These are phyloP conservation scores for Bactericera cockerelli DNA, from an alignment of 1,140 invertebrate genomes.

Conservation along the genomic window DNA sequence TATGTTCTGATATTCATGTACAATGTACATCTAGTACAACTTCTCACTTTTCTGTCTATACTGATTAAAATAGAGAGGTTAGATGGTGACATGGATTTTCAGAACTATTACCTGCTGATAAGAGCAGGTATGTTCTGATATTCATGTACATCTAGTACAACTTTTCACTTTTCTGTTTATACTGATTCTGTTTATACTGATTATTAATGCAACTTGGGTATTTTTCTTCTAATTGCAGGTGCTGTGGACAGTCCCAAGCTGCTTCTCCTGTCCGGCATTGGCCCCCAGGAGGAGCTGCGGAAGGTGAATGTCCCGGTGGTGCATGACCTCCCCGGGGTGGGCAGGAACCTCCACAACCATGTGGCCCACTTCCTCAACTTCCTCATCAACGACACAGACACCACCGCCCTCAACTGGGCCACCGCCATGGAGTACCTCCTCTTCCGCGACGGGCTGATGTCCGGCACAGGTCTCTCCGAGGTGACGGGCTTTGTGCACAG, in stretches of 20 bases:
- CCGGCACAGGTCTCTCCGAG: conserved; percentile 65
- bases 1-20: too few relatives aligned
- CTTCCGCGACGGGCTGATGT: conserved; percentile 70
- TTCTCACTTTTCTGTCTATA: too few relatives aligned
- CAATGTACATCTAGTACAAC: too few relatives aligned
- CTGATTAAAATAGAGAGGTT: too few relatives aligned
- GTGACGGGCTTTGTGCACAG: conserved; percentile 68
- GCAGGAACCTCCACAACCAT: conserved; percentile 76
- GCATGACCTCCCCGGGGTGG: conserved; percentile 65
- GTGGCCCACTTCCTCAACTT: conserved; percentile 62
- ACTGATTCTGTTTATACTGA: too few relatives aligned
- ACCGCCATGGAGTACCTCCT: conserved; percentile 73
- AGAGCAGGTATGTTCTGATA: too few relatives aligned
- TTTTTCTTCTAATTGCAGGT: too few relatives aligned
- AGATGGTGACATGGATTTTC: too few relatives aligned
- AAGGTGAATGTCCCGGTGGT: conserved; percentile 44
- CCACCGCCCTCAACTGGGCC: conserved; percentile 65
- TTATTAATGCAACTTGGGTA: too few relatives aligned
- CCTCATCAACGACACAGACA: conserved; percentile 65
- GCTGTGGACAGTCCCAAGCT: conserved; percentile 68
- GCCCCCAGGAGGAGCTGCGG: conserved; percentile 52
- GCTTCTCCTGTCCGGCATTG: conserved; percentile 67
- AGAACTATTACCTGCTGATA: too few relatives aligned
- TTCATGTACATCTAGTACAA: too few relatives aligned
- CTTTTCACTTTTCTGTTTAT: too few relatives aligned